Evolutionary conservation across 2,888 invertebrate species (phyloP), one percentile per base, ranked within the genome.

Genomic region (Linnaemya vulpina): DNA sequence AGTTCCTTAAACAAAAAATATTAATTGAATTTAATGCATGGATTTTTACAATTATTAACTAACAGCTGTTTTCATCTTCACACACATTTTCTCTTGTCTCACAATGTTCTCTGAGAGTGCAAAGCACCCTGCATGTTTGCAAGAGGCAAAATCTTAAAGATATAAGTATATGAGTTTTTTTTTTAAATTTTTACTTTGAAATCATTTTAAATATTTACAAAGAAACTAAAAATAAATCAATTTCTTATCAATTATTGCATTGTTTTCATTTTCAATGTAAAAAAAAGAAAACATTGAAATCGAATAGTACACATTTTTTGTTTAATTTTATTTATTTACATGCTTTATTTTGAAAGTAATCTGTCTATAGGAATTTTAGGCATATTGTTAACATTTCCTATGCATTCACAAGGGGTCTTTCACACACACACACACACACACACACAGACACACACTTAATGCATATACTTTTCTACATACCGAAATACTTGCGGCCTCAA

Each of bases 1-100:
- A 62, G 0, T 62, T 22, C 20, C 22, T 62, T 35, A 46, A 25
- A 46, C 35, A 7, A 46, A 20, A 40, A 2, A 22, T 58, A 46
- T 49, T 62, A 22, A 38, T 38, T 15, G 2, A 11, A 49, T 38
- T 20, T 22, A 20, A 20, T 35, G 10, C 1, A 3, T 43, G 25
- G 2, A n/a, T 46, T 74, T 63, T 51, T 40, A 38, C 43, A 35
- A 8, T 38, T 60, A 30, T 13, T 38, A 13, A 11, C 30, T 25
- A 78, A 78, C 77, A 78, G 77, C 77, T 78, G 77, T 78, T 70
- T 70, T 1, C 9, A 35, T 35, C 46, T 65, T 63, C 8, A 15
- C 5, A 65, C 13, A 22, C 1, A n/a, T 15, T 55, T 55, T 5
- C 65, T 75, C 63, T 55, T 65, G n/a, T 13, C 10, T 43, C 13